Percentiles rank a stretch among this genome's conserved stretches.
These are phyloP conservation scores for Sinodicranocentrus sp. DNA, from an alignment of 2,888 invertebrate species.

Conservation along the genomic window DNA sequence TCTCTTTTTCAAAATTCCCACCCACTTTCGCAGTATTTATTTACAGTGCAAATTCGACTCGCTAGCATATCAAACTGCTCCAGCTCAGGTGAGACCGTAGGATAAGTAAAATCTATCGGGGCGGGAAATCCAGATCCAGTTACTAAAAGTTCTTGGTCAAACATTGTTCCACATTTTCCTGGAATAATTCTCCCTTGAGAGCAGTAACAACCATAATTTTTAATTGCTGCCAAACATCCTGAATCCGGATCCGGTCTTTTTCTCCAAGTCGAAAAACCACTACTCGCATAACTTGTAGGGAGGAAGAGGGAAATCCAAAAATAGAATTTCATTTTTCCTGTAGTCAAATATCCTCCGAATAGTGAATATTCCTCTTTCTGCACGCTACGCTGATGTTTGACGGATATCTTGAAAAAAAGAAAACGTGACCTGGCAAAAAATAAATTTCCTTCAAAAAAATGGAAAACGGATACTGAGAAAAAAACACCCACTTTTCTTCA, in stretches of 20 bases:
- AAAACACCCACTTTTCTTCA: too few relatives aligned
- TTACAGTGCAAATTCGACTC: neutral
- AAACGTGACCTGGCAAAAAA: too few relatives aligned
- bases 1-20: neutral
- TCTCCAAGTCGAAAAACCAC: too few relatives aligned
- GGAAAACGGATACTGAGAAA: too few relatives aligned
- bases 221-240: constrained; percentile 12
- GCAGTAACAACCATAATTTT: constrained; percentile 44
- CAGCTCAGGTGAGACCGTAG: neutral
- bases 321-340: constrained; percentile 4
- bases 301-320: too few relatives aligned
- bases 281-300: too few relatives aligned
- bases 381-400: too few relatives aligned
- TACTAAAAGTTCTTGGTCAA: constrained; percentile 24
- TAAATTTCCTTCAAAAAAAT: too few relatives aligned
- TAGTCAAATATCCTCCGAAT: too few relatives aligned
- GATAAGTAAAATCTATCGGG: constrained; percentile 1
- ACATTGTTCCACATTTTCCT: constrained; percentile 3
- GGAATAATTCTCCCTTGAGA: constrained; percentile 3
- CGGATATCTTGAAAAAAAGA: too few relatives aligned
- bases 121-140: constrained; percentile 15
- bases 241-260: constrained; percentile 4
- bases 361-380: too few relatives aligned
- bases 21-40: constrained; percentile 37
- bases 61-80: constrained; percentile 9